These are phyloP conservation scores for Dryocosmus kuriphilus DNA, from an alignment of 2,888 invertebrate species.

Conservation along the genomic window DNA sequence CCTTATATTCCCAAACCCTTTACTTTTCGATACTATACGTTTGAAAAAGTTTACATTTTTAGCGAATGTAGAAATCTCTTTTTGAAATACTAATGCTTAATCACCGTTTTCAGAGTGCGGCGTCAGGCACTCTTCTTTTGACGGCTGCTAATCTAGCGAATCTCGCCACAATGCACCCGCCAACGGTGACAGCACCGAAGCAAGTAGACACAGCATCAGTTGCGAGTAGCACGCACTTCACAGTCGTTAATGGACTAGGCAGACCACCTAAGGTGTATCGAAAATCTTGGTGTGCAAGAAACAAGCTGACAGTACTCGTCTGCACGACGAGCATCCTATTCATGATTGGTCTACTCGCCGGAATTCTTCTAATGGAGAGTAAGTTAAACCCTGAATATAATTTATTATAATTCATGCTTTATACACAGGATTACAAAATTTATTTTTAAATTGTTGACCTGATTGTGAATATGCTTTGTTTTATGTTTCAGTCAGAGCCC, in stretches of 20 bases:
- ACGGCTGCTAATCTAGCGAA: constrained; percentile 86
- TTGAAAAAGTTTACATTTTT: too few relatives aligned
- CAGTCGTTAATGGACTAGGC: constrained; percentile 88
- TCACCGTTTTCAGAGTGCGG: constrained; percentile 83
- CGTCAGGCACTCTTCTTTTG: constrained; percentile 88
- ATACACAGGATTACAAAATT: neutral
- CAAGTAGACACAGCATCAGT: constrained; percentile 85
- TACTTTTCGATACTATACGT: too few relatives aligned
- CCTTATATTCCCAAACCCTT: too few relatives aligned
- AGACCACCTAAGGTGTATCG: constrained; percentile 82
- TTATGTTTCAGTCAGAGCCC: constrained; percentile 79
- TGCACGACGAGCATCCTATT: constrained; percentile 90
- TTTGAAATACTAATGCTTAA: neutral
- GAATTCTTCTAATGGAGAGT: constrained; percentile 92
- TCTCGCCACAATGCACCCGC: constrained; percentile 77
- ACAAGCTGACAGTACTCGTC: constrained; percentile 90
- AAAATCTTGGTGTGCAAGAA: constrained; percentile 86
- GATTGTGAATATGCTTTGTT: constrained; percentile 46
- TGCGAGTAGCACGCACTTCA: constrained; percentile 92
- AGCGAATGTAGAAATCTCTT: neutral
- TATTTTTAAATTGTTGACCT: neutral
- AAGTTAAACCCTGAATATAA: constrained; percentile 77
- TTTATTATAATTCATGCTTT: neutral
- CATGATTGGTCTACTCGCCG: constrained; percentile 88
- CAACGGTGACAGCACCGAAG: constrained; percentile 78